phyloP scores from a whole-genome alignment of 1,140 invertebrate species.

The Euura lappo region DNA sequence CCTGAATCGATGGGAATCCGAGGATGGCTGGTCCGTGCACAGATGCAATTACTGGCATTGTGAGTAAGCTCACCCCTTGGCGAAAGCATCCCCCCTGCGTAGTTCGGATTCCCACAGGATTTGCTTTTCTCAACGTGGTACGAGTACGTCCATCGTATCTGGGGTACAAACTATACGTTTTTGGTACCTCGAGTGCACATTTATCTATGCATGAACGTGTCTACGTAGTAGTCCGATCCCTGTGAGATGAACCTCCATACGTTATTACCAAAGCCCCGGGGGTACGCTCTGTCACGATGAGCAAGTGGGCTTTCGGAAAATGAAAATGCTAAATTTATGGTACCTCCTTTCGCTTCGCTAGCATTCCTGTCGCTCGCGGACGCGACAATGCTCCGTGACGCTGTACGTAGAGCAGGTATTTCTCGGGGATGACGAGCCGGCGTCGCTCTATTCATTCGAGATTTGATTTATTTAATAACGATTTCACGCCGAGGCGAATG shows the following conservation, averaged over 20 bases:
- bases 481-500: too few relatives aligned
- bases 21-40: not conserved
- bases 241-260: not conserved
- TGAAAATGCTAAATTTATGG: constrained; percentile 5
- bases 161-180: not conserved
- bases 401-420: not conserved
- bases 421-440: not conserved
- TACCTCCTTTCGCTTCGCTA: not conserved
- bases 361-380: not conserved
- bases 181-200: too few relatives aligned
- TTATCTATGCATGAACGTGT: too few relatives aligned
- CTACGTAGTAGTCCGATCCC: not conserved
- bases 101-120: not conserved
- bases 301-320: constrained; percentile 6
- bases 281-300: constrained; percentile 3
- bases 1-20: not conserved
- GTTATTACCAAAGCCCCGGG: constrained; percentile 1
- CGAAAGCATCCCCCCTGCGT: not conserved
- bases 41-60: constrained; percentile 7
- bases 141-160: not conserved
- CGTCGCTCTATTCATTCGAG: not conserved
- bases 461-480: not conserved
- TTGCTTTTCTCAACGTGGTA: not conserved
- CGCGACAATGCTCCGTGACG: not conserved
- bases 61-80: constrained; percentile 5